phyloP scores from a whole-genome alignment of 2,797 vertebrate species.

The Peromyscus aztecus region DNA sequence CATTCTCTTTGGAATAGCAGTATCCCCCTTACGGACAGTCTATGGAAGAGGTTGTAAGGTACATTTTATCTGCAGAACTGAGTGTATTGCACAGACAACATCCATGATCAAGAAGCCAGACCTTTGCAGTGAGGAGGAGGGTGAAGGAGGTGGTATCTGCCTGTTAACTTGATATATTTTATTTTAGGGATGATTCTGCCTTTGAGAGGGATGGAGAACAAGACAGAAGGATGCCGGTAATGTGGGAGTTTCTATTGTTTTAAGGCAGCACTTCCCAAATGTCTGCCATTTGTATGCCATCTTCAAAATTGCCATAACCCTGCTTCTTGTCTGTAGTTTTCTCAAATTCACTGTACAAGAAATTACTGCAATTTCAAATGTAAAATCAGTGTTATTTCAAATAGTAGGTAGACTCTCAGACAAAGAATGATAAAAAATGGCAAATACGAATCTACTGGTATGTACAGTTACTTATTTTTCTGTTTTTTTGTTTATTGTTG shows the following conservation, averaged over 20 bases:
- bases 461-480: background rate
- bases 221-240: background rate
- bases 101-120: background rate
- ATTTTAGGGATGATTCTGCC: slow-evolving; percentile 69
- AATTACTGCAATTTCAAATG: background rate
- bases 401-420: background rate
- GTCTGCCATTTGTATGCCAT: background rate
- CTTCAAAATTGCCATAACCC: background rate
- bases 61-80: background rate
- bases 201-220: background rate
- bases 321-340: background rate
- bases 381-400: background rate
- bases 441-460: background rate
- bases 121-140: accelerated
- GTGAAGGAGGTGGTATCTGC: background rate
- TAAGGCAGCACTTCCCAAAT: background rate
- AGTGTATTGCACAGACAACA: accelerated
- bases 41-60: background rate
- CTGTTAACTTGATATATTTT: slow-evolving; percentile 10
- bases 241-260: background rate
- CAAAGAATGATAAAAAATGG: background rate
- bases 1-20: background rate
- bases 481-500: background rate
- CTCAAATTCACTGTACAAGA: background rate
- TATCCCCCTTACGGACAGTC: background rate